Conservation (phyloP, 2,888 invertebrate genomes). For the Plebejus argus region DNA sequence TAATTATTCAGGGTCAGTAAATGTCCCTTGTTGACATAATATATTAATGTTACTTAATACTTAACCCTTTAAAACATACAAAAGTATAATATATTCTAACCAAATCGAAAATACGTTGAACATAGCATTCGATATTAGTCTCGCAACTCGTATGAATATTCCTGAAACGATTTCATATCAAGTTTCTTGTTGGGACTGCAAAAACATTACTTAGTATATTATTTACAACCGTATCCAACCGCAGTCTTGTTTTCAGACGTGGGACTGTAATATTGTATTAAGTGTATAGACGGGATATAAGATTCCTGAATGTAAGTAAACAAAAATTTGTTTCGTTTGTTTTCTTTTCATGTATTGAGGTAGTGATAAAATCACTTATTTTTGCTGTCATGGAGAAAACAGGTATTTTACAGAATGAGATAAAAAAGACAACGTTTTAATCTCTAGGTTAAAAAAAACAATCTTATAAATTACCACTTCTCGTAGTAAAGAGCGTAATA, state of each 20-base stretch:
- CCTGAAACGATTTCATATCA: slow-evolving; percentile 18
- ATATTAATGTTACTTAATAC: no score
- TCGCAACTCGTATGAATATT: slow-evolving; percentile 17
- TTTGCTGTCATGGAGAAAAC: not conserved
- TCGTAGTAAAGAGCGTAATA: no score
- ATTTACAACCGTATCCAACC: slow-evolving; percentile 21
- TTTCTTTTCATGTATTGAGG: not conserved
- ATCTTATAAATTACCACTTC: no score
- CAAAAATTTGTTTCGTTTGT: not conserved
- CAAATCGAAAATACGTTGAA: no score
- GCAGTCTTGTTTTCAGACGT: not conserved
- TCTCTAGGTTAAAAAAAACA: no score
- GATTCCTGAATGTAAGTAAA: not conserved
- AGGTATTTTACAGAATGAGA: no score
- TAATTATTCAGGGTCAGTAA: no score
- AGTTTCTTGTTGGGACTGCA: slow-evolving; percentile 20
- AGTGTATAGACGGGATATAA: not conserved
- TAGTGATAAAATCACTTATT: not conserved
- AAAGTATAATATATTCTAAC: no score
- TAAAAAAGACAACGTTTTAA: no score
- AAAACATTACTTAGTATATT: slow-evolving; percentile 14
- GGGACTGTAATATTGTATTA: not conserved
- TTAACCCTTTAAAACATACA: no score
- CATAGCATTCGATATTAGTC: not conserved
- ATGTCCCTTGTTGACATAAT: no score